phyloP scores from a whole-genome alignment of 2,113 vertebrate species.

The Mus spicilegus region DNA sequence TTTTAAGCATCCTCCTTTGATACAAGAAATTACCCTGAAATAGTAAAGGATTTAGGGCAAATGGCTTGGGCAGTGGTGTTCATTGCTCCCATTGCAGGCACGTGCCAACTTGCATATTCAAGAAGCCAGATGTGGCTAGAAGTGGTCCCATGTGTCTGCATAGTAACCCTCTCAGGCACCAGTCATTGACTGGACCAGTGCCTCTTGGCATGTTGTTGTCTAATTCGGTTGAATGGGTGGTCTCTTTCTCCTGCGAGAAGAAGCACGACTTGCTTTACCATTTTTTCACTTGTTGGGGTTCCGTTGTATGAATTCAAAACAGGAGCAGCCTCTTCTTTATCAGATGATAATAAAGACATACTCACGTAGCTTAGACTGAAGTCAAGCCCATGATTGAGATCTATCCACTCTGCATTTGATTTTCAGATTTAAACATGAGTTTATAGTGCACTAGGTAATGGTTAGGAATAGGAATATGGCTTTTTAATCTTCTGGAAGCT shows the following conservation, averaged over 20 bases:
- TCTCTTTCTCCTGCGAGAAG: conserved; percentile 64
- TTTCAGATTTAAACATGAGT: conserved; percentile 24
- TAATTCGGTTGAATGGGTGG: conserved; percentile 61
- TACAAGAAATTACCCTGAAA: conserved; percentile 36
- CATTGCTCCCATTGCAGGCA: not conserved
- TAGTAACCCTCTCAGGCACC: conserved; percentile 53
- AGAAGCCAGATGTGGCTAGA: conserved; percentile 76
- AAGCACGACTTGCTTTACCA: conserved; percentile 49
- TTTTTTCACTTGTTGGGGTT: not conserved
- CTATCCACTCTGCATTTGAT: not conserved
- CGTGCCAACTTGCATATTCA: conserved; percentile 58
- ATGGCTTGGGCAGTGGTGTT: not conserved
- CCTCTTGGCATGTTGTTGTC: conserved; percentile 68
- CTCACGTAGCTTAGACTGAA: conserved; percentile 16
- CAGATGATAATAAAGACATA: not conserved
- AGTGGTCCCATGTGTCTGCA: conserved; percentile 68
- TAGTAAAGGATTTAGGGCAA: conserved; percentile 16
- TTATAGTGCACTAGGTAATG: not conserved
- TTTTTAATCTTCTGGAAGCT: conserved; percentile 25
- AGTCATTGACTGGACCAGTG: conserved; percentile 69
- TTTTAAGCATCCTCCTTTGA: conserved; percentile 49
- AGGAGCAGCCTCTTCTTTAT: not conserved
- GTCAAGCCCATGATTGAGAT: not conserved
- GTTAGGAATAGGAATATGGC: conserved; percentile 15
- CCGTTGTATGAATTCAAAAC: conserved; percentile 14